Percentiles rank a stretch among this genome's conserved stretches.
phyloP scores from a whole-genome alignment of 2,888 invertebrate genomes.

The Chrysopilus asiliformis region DNA sequence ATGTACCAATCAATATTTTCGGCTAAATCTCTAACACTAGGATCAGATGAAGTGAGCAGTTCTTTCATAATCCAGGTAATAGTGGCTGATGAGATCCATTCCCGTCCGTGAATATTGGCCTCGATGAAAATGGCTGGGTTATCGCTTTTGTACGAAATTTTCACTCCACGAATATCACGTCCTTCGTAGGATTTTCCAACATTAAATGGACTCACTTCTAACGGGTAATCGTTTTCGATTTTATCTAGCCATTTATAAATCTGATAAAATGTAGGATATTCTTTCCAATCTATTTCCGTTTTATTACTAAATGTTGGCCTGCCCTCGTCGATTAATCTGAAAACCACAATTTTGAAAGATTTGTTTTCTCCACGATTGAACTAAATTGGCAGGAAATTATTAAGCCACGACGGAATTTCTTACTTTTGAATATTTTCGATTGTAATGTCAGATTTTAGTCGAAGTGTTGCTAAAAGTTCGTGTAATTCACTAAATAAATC shows the following conservation, averaged over 20 bases:
- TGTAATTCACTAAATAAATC: too few relatives aligned
- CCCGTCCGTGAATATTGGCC: slow-evolving; percentile 28
- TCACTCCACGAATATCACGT: slow-evolving; percentile 33
- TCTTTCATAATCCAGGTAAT: slow-evolving; percentile 39
- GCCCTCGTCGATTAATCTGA: too few relatives aligned
- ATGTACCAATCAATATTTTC: slow-evolving; percentile 49
- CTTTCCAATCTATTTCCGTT: slow-evolving; percentile 24
- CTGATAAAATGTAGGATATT: slow-evolving; percentile 18
- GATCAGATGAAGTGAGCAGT: slow-evolving; percentile 35
- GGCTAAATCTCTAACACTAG: slow-evolving; percentile 30
- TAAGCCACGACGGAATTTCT: too few relatives aligned
- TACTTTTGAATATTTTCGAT: too few relatives aligned
- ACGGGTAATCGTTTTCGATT: too few relatives aligned
- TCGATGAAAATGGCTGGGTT: slow-evolving; percentile 33
- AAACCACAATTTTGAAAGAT: too few relatives aligned
- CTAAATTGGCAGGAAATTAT: too few relatives aligned
- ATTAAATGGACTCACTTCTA: slow-evolving; percentile 34
- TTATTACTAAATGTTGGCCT: too few relatives aligned
- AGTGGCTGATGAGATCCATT: slow-evolving; percentile 41
- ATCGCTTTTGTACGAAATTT: slow-evolving; percentile 16
- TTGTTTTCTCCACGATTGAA: too few relatives aligned
- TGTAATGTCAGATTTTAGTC: too few relatives aligned
- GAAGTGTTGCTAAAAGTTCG: too few relatives aligned
- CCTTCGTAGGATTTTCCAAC: slow-evolving; percentile 39
- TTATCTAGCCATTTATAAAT: slow-evolving; percentile 41